A percentile compares a stretch with the other conserved stretches of the same genome.
phyloP scores from a whole-genome alignment of 1,140 invertebrate species.

The Charaxes varanes region DNA sequence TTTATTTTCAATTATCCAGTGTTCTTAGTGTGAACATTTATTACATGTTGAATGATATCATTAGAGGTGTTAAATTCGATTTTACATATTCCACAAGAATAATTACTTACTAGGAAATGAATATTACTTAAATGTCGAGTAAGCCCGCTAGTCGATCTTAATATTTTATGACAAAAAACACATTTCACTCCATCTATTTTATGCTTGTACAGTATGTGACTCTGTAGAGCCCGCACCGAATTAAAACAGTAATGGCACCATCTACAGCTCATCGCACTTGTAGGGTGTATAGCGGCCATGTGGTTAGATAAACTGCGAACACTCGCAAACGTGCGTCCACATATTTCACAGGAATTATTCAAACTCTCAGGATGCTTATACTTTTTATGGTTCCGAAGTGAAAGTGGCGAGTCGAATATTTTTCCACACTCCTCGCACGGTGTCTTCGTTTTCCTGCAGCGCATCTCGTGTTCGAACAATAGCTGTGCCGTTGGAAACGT shows the following conservation, averaged over 20 bases:
- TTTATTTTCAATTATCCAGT: neutral
- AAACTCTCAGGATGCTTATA: slow-evolving; percentile 40
- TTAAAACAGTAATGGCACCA: slow-evolving; percentile 36
- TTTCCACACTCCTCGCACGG: slow-evolving; percentile 39
- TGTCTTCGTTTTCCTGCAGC: slow-evolving; percentile 28
- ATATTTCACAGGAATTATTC: slow-evolving; percentile 37
- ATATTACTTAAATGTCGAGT: slow-evolving; percentile 29
- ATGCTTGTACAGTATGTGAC: slow-evolving; percentile 42
- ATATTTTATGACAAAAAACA: slow-evolving; percentile 33
- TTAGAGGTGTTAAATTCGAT: slow-evolving; percentile 11
- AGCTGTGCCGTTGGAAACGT: slow-evolving; percentile 30
- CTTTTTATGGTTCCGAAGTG: slow-evolving; percentile 46
- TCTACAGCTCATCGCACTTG: slow-evolving; percentile 29
- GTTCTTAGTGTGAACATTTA: slow-evolving; percentile 10
- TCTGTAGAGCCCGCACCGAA: slow-evolving; percentile 34
- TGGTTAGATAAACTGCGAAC: slow-evolving; percentile 39
- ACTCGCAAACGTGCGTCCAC: slow-evolving; percentile 37
- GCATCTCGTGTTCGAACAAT: slow-evolving; percentile 23
- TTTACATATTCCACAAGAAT: slow-evolving; percentile 18
- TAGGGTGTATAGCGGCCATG: slow-evolving; percentile 33
- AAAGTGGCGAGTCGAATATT: slow-evolving; percentile 34
- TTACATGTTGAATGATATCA: slow-evolving; percentile 18
- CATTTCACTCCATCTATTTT: slow-evolving; percentile 27
- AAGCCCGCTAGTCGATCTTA: slow-evolving; percentile 24
- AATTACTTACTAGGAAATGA: slow-evolving; percentile 20